Evolutionary conservation across 1,140 invertebrate species (phyloP).

Genomic region (Cylas formicarius): DNA sequence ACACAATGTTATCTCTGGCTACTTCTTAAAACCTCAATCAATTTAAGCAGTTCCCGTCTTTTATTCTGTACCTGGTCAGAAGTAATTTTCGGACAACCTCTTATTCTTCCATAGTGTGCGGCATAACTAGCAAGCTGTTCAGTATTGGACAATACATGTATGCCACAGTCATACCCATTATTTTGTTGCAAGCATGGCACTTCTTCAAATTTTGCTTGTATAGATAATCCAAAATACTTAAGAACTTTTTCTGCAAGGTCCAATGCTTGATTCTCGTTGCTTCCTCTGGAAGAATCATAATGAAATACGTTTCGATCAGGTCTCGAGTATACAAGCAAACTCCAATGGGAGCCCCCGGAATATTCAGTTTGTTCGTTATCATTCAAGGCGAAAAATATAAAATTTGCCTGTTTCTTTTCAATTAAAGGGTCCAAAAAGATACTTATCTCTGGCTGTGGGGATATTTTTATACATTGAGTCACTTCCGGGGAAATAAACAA

Average conservation of each 20-base stretch:
- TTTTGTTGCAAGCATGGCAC: constrained; percentile 59
- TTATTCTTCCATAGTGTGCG: constrained; percentile 41
- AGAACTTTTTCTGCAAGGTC: constrained; percentile 51
- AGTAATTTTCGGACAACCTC: constrained; percentile 44
- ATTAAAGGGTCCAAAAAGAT: constrained; percentile 66
- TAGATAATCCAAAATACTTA: constrained; percentile 46
- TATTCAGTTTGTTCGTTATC: constrained; percentile 62
- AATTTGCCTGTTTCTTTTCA: constrained; percentile 54
- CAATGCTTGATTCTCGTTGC: constrained; percentile 50
- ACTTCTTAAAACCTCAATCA: constrained; percentile 34
- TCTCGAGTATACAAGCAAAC: constrained; percentile 55
- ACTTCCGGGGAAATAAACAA: constrained; percentile 80
- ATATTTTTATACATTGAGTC: constrained; percentile 76
- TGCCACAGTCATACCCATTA: constrained; percentile 31
- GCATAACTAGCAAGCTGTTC: constrained; percentile 55
- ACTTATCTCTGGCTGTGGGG: constrained; percentile 52
- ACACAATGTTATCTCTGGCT: constrained; percentile 1
- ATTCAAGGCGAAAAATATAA: constrained; percentile 83
- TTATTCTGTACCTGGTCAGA: constrained; percentile 32
- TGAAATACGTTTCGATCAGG: constrained; percentile 65
- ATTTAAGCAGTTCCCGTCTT: constrained; percentile 36
- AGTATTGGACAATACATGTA: constrained; percentile 54
- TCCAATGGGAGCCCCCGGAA: constrained; percentile 85
- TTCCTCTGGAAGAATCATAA: constrained; percentile 64
- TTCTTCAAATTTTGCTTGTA: constrained; percentile 46